Conservation (phyloP, 1,140 invertebrate genomes). For the Pogonus chalceus region DNA sequence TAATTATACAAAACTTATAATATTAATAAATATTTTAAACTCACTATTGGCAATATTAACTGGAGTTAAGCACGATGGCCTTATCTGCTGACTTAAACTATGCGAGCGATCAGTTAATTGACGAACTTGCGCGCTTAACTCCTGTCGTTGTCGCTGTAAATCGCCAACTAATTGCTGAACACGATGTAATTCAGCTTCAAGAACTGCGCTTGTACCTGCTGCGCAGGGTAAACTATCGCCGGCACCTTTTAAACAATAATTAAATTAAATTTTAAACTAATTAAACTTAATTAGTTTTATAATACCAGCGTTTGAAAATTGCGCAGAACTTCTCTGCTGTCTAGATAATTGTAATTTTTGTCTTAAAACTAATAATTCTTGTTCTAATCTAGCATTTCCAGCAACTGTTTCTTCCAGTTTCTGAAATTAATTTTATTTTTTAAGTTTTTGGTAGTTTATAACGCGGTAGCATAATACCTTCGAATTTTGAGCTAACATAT, state of each 20-base stretch:
- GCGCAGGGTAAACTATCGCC: constrained; percentile 31
- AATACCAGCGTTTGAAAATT: constrained; percentile 33
- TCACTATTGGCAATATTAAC: no score
- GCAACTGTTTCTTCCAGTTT: constrained; percentile 84
- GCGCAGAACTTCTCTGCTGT: constrained; percentile 30
- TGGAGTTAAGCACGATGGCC: constrained; percentile 32
- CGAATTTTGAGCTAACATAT: constrained; percentile 78
- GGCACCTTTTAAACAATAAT: constrained; percentile 3
- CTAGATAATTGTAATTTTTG: constrained; percentile 69
- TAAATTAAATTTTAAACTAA: not conserved
- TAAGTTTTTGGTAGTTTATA: not conserved
- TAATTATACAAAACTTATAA: no score
- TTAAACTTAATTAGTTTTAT: not conserved
- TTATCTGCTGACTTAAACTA: constrained; percentile 41
- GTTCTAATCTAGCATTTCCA: constrained; percentile 77
- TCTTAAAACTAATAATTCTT: constrained; percentile 71
- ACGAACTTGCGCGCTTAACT: constrained; percentile 68
- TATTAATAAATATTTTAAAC: no score
- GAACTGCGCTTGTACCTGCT: constrained; percentile 26
- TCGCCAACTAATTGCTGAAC: constrained; percentile 79
- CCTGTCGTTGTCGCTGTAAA: constrained; percentile 69
- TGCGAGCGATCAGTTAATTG: constrained; percentile 69
- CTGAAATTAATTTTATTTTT: constrained; percentile 42
- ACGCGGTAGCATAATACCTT: constrained; percentile 62
- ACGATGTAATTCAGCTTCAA: constrained; percentile 55